Evolutionary conservation across 2,888 invertebrate genomes (phyloP).

Genomic region (Microplitis deprimator): DNA sequence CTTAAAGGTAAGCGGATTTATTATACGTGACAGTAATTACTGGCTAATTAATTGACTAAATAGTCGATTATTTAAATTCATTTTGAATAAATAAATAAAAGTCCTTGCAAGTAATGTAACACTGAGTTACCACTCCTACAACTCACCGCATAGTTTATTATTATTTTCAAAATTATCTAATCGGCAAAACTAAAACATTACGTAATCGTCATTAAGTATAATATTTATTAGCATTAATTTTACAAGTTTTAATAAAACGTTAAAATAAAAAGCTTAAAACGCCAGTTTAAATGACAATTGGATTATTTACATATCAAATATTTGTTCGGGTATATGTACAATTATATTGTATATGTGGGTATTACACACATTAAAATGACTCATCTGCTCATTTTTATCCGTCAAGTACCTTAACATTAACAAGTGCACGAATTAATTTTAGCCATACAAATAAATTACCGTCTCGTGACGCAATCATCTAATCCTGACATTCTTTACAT

Average conservation of each 20-base stretch:
- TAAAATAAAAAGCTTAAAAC: no score
- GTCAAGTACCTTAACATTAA: background rate
- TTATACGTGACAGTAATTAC: background rate
- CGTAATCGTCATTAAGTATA: no score
- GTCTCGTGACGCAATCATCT: background rate
- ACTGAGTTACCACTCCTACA: no score
- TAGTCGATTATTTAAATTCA: background rate
- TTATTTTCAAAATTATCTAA: no score
- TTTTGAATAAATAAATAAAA: background rate
- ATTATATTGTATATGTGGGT: background rate
- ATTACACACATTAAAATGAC: background rate
- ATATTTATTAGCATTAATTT: no score
- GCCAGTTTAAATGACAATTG: background rate
- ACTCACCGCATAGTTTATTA: no score
- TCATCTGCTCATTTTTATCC: background rate
- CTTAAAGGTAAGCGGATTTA: conserved; percentile 80
- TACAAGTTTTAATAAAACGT: no score
- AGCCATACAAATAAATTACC: background rate
- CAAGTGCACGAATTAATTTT: background rate
- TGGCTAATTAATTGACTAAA: no score
- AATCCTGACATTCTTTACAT: background rate
- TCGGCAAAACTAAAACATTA: no score
- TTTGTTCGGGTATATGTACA: conserved; percentile 4
- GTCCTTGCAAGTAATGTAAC: background rate
- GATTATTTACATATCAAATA: background rate